phyloP scores from a whole-genome alignment of 2,888 invertebrate genomes.

The Tetanocera ferruginea region DNA sequence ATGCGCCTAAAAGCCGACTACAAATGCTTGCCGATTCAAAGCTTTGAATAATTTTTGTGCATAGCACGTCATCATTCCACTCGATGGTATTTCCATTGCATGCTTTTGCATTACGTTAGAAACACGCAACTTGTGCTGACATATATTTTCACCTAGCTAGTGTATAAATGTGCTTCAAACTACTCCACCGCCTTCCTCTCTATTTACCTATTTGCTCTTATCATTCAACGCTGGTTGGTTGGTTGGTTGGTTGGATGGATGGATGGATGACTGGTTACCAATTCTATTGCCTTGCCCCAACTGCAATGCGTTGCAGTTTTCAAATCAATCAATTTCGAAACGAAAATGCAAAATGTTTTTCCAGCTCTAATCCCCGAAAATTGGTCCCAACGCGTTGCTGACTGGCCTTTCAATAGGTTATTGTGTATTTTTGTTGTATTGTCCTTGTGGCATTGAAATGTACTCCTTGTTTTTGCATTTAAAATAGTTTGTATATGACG shows the following conservation, averaged over 20 bases:
- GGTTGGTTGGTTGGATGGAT: background rate
- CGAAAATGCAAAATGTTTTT: background rate
- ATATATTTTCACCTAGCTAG: no score
- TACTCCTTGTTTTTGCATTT: no score
- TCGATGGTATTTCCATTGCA: no score
- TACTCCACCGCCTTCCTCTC: no score
- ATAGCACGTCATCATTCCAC: no score
- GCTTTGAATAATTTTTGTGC: background rate
- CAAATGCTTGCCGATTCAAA: background rate
- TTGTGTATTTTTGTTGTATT: background rate
- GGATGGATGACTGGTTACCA: background rate
- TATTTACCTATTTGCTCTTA: no score
- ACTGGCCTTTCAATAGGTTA: background rate
- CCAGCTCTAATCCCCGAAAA: background rate
- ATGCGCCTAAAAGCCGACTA: conserved; percentile 1
- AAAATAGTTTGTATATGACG: no score
- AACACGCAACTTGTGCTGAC: no score
- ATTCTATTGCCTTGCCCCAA: background rate
- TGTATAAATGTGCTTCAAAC: no score
- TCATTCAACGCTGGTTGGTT: no score
- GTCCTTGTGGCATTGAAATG: no score
- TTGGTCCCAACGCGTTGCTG: background rate
- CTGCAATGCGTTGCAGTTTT: background rate
- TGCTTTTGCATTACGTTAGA: no score
- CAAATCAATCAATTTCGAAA: background rate